Conservation (phyloP, 1,140 invertebrate genomes). For the Aporrectodea caliginosa region DNA sequence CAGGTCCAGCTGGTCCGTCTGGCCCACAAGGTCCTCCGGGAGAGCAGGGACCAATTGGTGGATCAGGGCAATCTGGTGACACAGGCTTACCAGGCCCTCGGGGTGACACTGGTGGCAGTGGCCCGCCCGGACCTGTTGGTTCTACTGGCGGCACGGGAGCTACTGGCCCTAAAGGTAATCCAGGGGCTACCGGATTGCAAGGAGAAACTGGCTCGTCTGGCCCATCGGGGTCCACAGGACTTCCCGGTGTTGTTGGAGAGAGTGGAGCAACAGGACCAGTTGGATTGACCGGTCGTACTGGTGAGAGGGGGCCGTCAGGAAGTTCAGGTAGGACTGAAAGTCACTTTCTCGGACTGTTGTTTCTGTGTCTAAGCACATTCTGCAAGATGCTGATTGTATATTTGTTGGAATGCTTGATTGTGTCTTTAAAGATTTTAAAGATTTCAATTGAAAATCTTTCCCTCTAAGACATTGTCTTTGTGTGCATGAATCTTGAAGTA, state of each 20-base stretch:
- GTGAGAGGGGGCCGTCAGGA: conserved; percentile 1
- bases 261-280: not conserved
- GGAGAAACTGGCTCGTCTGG: conserved; percentile 5
- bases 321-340: conserved; percentile 2
- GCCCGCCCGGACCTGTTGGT: not conserved
- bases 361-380: too few species aligned
- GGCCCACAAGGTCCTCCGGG: not conserved
- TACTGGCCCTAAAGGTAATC: conserved; percentile 3
- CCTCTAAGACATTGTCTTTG: too few species aligned
- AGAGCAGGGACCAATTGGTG: not conserved
- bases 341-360: too few species aligned
- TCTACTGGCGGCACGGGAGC: not conserved
- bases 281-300: not conserved
- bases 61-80: not conserved
- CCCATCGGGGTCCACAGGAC: not conserved
- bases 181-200: conserved; percentile 1
- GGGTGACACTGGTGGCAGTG: not conserved
- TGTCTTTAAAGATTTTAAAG: too few species aligned
- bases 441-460: too few species aligned
- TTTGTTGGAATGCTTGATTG: too few species aligned
- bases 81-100: not conserved
- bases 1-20: not conserved
- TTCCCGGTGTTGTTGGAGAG: not conserved
- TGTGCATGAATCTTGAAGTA: too few species aligned
- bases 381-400: too few species aligned